These are phyloP conservation scores for Todiramphus chloris DNA, from an alignment of 2,113 vertebrate species.

Conservation along the genomic window DNA sequence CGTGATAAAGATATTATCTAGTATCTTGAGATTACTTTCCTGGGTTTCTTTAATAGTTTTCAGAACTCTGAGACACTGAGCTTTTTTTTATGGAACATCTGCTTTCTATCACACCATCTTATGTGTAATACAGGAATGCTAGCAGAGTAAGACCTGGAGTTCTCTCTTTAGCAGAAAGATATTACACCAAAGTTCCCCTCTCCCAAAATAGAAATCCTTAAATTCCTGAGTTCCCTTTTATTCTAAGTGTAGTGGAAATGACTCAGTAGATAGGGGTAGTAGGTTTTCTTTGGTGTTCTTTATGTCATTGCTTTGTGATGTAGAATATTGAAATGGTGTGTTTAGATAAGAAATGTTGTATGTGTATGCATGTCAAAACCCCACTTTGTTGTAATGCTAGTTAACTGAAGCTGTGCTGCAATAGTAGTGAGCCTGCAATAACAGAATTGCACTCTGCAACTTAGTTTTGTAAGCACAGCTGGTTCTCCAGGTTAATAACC, in stretches of 20 bases:
- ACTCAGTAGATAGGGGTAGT: not conserved
- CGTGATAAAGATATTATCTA: not conserved
- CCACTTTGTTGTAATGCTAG: not conserved
- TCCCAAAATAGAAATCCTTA: not conserved
- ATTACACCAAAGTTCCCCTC: not conserved
- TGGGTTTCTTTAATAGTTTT: not conserved
- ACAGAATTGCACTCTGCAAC: not conserved
- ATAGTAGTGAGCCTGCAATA: not conserved
- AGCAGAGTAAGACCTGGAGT: not conserved
- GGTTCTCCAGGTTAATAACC: not conserved
- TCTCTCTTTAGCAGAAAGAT: not conserved
- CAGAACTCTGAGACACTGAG: not conserved
- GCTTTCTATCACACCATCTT: not conserved
- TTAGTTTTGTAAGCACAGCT: not conserved
- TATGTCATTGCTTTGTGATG: not conserved
- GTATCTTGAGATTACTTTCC: not conserved
- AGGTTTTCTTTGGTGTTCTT: not conserved
- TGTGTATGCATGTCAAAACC: rapidly evolving
- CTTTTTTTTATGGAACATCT: not conserved
- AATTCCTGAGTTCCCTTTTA: not conserved
- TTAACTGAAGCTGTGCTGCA: not conserved
- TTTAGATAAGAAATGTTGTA: not conserved
- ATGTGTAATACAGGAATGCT: not conserved
- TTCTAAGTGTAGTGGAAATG: not conserved
- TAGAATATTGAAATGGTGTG: not conserved